A percentile compares a stretch with the other conserved stretches of the same genome.
Conservation (phyloP, 1,140 invertebrate species). For the Lordiphosa stackelbergi region DNA sequence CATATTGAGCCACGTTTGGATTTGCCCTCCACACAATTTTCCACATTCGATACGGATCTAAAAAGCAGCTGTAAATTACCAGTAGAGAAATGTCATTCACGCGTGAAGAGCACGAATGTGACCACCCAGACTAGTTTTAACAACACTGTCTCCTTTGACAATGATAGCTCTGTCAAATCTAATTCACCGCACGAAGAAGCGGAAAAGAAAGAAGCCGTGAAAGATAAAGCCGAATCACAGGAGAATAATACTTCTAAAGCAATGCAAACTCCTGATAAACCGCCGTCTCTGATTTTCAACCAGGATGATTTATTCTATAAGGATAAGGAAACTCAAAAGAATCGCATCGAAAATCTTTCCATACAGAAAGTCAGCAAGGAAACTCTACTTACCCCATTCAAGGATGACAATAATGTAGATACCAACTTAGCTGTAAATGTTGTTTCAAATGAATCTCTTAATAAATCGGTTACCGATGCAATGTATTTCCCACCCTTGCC, state of each 20-base stretch:
- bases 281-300: neutral
- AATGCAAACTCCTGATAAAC: neutral
- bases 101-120: constrained; percentile 8
- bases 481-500: neutral
- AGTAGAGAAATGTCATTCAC: neutral
- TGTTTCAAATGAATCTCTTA: constrained; percentile 1
- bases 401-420: neutral
- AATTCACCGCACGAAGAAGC: neutral
- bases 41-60: constrained; percentile 8
- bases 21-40: constrained; percentile 18
- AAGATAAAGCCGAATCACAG: neutral
- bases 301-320: constrained; percentile 24
- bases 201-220: neutral
- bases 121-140: constrained; percentile 20
- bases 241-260: neutral
- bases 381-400: no score
- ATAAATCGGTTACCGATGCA: constrained; percentile 1
- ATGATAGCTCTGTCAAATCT: constrained; percentile 4
- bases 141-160: constrained; percentile 5
- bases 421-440: constrained; percentile 1
- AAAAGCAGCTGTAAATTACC: constrained; percentile 1
- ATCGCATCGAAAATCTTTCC: no score
- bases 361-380: neutral
- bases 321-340: neutral
- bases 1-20: constrained; percentile 18